Evolutionary conservation across 2,797 vertebrate genomes (phyloP).

Genomic region (Phataginus tetradactyla): DNA sequence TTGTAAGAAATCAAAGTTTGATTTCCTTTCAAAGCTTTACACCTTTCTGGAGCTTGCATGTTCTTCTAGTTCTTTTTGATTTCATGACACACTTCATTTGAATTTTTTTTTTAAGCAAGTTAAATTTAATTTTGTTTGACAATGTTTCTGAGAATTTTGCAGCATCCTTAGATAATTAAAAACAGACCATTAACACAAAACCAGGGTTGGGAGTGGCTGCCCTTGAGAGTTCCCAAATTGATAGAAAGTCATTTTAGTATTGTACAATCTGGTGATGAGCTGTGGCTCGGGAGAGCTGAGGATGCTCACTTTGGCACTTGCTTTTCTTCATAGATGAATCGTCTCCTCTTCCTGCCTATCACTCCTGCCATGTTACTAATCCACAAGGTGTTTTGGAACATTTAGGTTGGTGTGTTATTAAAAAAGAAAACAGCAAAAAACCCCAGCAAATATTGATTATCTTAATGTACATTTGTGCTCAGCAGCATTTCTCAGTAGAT

Average conservation of each 20-base stretch:
- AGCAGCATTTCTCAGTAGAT: not conserved
- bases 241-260: not conserved
- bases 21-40: not conserved
- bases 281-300: not conserved
- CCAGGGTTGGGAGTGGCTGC: not conserved
- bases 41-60: not conserved
- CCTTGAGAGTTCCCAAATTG: not conserved
- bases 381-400: not conserved
- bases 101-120: not conserved
- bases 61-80: not conserved
- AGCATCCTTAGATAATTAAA: not conserved
- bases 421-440: not conserved
- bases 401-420: not conserved
- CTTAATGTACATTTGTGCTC: not conserved
- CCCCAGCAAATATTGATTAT: not conserved
- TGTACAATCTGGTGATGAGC: not conserved
- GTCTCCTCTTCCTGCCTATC: not conserved
- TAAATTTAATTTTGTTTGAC: not conserved
- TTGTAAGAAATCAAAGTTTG: not conserved
- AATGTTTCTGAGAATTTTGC: slow-evolving; percentile 24
- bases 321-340: not conserved
- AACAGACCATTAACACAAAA: not conserved
- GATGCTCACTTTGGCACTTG: no score
- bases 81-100: not conserved
- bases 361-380: not conserved